These are phyloP conservation scores for Tinea trinotella DNA, from an alignment of 2,888 invertebrate species.

Conservation along the genomic window DNA sequence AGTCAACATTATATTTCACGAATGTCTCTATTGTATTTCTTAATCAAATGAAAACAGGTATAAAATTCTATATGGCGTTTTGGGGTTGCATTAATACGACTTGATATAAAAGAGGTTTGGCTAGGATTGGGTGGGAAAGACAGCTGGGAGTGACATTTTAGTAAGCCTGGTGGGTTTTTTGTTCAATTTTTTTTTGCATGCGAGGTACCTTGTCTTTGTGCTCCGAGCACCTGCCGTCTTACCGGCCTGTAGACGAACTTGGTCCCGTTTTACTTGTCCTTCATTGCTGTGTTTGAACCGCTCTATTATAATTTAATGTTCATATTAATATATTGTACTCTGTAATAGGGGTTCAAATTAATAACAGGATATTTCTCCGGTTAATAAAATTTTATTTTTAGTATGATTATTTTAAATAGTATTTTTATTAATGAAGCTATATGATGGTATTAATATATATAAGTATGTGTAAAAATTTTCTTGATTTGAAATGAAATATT, in stretches of 20 bases:
- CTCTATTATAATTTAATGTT: background rate
- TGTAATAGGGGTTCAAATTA: too few species aligned
- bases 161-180: slow-evolving; percentile 25
- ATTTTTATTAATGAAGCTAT: too few species aligned
- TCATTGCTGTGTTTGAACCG: background rate
- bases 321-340: too few species aligned
- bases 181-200: slow-evolving; percentile 29
- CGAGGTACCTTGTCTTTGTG: slow-evolving; percentile 45
- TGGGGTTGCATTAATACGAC: background rate
- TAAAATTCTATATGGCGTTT: background rate
- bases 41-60: slow-evolving; percentile 2
- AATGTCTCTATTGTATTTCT: too few species aligned
- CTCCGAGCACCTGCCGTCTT: slow-evolving; percentile 20
- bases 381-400: too few species aligned
- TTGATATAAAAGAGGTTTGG: background rate
- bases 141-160: slow-evolving; percentile 62
- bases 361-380: too few species aligned
- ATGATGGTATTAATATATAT: too few species aligned
- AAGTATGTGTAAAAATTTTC: too few species aligned
- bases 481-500: too few species aligned
- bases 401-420: too few species aligned
- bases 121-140: slow-evolving; percentile 33
- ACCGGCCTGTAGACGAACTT: slow-evolving; percentile 14
- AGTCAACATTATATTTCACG: too few species aligned
- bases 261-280: slow-evolving; percentile 10